Conservation (phyloP, 2,888 invertebrate genomes). For the Torymus texanus region DNA sequence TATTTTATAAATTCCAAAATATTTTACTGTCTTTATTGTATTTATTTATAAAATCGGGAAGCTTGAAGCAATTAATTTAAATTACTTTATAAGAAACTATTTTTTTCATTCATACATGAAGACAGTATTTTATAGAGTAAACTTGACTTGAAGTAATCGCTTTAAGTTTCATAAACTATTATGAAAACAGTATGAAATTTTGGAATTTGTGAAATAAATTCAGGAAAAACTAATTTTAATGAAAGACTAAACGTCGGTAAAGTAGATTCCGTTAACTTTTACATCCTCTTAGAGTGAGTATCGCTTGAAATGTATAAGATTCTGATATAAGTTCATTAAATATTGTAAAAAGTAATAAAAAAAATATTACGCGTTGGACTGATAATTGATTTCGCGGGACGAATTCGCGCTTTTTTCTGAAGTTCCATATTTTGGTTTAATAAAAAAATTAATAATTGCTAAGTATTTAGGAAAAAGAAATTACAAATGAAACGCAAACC, state of each 20-base stretch:
- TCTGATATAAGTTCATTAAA: constrained; percentile 30
- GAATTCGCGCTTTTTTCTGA: constrained; percentile 38
- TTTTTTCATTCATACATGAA: too few species aligned
- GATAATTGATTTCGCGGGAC: constrained; percentile 50
- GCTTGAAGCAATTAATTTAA: too few species aligned
- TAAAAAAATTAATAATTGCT: constrained; percentile 16
- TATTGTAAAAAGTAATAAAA: constrained; percentile 30
- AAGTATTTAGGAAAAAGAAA: constrained; percentile 13
- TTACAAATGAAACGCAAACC: neutral
- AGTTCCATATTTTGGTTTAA: constrained; percentile 12
- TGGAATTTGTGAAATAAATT: constrained; percentile 1
- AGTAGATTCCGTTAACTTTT: constrained; percentile 24
- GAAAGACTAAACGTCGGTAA: constrained; percentile 10
- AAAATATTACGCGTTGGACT: constrained; percentile 41
- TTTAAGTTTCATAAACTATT: constrained; percentile 5
- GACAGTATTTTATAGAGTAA: too few species aligned
- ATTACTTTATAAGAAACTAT: too few species aligned
- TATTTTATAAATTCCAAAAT: neutral
- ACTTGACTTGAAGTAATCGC: neutral
- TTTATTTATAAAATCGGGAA: too few species aligned
- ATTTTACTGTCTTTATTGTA: neutral
- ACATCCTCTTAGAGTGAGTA: constrained; percentile 33
- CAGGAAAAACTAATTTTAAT: constrained; percentile 13
- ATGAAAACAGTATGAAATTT: neutral
- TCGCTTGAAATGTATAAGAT: constrained; percentile 47